phyloP scores from a whole-genome alignment of 1,140 invertebrate species.

The Brachionus rotundiformis region DNA sequence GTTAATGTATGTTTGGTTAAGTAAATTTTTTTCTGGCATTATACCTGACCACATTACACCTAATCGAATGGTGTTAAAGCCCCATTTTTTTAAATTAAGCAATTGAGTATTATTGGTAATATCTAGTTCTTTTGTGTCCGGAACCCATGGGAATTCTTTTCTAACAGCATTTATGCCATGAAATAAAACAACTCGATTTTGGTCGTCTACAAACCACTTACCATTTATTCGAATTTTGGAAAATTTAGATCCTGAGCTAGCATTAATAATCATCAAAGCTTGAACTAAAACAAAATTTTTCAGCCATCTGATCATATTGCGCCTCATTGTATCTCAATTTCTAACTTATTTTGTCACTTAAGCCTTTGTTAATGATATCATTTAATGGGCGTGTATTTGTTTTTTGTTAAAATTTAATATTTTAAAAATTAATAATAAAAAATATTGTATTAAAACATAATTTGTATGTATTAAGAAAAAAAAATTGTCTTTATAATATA shows the following conservation, averaged over 20 bases:
- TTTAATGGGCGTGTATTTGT: neutral
- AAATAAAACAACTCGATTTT: slow-evolving; percentile 55
- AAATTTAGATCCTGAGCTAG: neutral
- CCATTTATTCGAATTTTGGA: slow-evolving; percentile 53
- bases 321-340: neutral
- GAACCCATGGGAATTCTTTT: slow-evolving; percentile 55
- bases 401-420: neutral
- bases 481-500: neutral
- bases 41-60: slow-evolving; percentile 48
- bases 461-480: neutral
- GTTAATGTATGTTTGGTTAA: slow-evolving; percentile 22
- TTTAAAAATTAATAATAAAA: neutral
- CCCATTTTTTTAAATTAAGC: slow-evolving; percentile 43
- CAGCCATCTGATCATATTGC: neutral
- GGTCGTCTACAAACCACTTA: slow-evolving; percentile 54
- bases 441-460: neutral
- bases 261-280: neutral
- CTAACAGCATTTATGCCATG: slow-evolving; percentile 56
- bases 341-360: neutral
- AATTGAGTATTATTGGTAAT: slow-evolving; percentile 52
- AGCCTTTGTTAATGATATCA: neutral
- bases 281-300: too few species aligned
- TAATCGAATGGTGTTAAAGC: slow-evolving; percentile 40
- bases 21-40: neutral
- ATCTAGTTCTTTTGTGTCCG: slow-evolving; percentile 54